phyloP scores from a whole-genome alignment of 1,140 invertebrate species.

The Tyrophagus putrescentiae region DNA sequence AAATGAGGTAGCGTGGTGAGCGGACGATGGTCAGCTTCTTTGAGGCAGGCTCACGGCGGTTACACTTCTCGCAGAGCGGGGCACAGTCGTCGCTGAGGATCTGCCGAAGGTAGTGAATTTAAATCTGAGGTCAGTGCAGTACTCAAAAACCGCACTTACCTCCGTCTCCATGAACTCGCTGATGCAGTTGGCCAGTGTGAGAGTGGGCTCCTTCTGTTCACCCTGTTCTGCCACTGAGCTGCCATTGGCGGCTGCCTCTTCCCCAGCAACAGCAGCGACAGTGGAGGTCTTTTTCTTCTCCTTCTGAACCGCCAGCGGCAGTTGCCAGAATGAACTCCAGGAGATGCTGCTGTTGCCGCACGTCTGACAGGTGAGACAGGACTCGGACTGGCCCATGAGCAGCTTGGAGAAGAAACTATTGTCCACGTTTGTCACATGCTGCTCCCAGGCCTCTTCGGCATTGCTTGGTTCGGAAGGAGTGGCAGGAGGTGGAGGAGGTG shows the following conservation, averaged over 20 bases:
- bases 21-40: background rate
- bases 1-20: background rate
- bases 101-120: background rate
- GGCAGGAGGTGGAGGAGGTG: too few species aligned
- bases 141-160: background rate
- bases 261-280: background rate
- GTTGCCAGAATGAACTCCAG: conserved; percentile 11
- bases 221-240: background rate
- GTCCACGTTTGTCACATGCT: background rate
- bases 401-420: background rate
- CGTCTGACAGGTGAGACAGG: background rate
- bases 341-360: background rate
- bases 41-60: background rate
- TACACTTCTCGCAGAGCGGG: background rate
- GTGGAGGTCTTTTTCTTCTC: background rate
- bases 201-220: background rate
- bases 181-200: background rate
- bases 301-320: background rate
- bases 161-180: background rate
- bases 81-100: background rate
- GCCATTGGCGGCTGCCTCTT: background rate
- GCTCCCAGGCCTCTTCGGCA: background rate
- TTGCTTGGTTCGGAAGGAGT: conserved; percentile 7
- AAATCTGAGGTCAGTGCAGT: too few species aligned
- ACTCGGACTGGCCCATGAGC: background rate